Base-by-base conservation (phyloP, 2,888 invertebrate species). In the Pseudococcus viburni region DNA sequence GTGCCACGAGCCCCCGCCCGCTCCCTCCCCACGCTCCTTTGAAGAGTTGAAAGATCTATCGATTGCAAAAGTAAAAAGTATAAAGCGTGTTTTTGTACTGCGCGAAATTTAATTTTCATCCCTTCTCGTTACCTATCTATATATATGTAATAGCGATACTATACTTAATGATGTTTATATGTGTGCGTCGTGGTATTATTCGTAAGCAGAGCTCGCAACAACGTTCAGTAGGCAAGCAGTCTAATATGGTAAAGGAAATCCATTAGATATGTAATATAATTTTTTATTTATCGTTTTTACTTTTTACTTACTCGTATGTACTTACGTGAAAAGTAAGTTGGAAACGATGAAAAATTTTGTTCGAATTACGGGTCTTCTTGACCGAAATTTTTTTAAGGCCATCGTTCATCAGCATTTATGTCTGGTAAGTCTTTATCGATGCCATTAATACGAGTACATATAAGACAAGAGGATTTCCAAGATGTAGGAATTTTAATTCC, bases 41-140 rank as follows among this genome's bases (percentile, higher is more conserved):
- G 22, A 68, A 68, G 26, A 68, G 68, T 68, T 68, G 19, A 19
- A 19, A 68, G 68, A 68, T 19, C 19, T 68, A 68, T 68, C 15
- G 68, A 68, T 68, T 68, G 22, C 9, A 26, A 12, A 26, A 8
- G 68, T 68, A 68, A 68, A 68, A 68, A 68, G 26, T 26, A 68
- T 55, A 55, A 68, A 68, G 15, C 22, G 68, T 68, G 26, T 68
- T 68, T 26, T 68, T 68, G 68, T 68, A 26, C 26, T 26, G 26
- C 9, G 12, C 11, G 68, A 26, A 68, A 68, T 68, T 68, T 68
- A 68, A 68, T 68, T 26, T 26, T 68, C 12, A 68, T 26, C 68
- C 68, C 12, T 26, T 26, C 68, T 68, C 12, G 68, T 68, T 68
- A 68, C 68, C 68, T 68, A 68, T 11, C 55, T 55, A 55, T 55